phyloP scores from a whole-genome alignment of 2,797 vertebrate species.

The Pampus argenteus region DNA sequence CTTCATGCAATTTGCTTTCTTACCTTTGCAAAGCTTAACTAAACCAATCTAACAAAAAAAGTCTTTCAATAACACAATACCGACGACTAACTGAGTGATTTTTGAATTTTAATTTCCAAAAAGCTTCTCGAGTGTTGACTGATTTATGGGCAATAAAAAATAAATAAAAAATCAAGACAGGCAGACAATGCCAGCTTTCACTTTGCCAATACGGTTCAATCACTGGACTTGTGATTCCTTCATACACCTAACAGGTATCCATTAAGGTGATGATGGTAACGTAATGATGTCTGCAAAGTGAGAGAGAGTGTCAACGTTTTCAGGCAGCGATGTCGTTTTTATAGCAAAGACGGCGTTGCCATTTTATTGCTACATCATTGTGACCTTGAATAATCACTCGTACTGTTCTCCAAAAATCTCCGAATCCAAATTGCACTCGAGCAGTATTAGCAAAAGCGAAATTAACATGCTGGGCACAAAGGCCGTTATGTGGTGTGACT shows the following conservation, averaged over 20 bases:
- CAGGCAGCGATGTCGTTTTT: background rate
- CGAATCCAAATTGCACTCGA: constrained; percentile 29
- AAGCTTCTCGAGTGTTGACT: constrained; percentile 51
- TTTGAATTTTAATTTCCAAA: constrained; percentile 22
- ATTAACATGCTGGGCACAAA: background rate
- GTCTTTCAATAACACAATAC: constrained; percentile 2
- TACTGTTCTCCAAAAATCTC: constrained; percentile 20
- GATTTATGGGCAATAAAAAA: constrained; percentile 62
- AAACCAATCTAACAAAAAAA: too few species aligned
- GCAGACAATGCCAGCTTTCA: constrained; percentile 46
- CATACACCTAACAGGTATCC: constrained; percentile 15
- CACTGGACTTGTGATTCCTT: constrained; percentile 19
- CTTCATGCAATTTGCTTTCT: too few species aligned
- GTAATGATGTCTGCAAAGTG: background rate
- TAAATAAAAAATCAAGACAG: constrained; percentile 56
- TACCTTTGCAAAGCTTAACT: too few species aligned
- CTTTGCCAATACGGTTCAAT: constrained; percentile 46
- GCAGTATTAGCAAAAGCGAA: background rate
- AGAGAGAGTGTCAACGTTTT: constrained; percentile 37
- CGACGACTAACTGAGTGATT: background rate
- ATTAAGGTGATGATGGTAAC: too few species aligned
- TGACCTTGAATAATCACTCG: constrained; percentile 38
- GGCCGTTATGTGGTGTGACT: background rate
- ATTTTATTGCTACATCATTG: constrained; percentile 24
- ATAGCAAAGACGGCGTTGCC: background rate